Conservation (phyloP, 1,140 invertebrate genomes). For the Halictus rubicundus region DNA sequence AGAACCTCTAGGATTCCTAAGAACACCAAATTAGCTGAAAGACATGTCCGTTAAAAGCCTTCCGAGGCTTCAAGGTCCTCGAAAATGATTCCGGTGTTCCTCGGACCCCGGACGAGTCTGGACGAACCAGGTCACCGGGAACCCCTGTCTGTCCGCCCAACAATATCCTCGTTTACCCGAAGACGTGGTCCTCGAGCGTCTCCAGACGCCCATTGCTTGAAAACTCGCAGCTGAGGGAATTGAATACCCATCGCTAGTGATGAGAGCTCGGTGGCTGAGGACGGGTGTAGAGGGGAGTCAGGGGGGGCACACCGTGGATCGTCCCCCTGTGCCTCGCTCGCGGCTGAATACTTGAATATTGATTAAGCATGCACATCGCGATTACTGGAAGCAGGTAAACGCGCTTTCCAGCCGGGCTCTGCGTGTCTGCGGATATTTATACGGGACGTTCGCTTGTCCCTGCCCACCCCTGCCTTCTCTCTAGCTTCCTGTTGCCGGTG, state of each 20-base stretch:
- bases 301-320: background rate
- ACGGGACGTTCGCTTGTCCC: constrained; percentile 41
- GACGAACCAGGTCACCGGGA: too few relatives aligned
- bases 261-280: background rate
- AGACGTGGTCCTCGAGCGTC: background rate
- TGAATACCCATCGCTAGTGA: constrained; percentile 37
- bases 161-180: too few relatives aligned
- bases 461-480: background rate
- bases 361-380: constrained; percentile 72
- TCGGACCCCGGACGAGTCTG: too few relatives aligned
- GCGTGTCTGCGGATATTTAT: constrained; percentile 74
- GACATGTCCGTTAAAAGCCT: too few relatives aligned
- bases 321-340: constrained; percentile 47
- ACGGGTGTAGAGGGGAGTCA: background rate
- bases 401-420: constrained; percentile 52
- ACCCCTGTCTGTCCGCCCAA: too few relatives aligned
- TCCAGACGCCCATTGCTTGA: background rate
- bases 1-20: too few relatives aligned
- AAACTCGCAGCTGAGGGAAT: background rate
- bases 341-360: constrained; percentile 72
- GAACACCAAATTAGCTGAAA: too few relatives aligned
- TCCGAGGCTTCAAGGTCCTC: too few relatives aligned
- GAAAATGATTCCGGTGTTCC: too few relatives aligned
- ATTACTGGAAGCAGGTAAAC: constrained; percentile 64
- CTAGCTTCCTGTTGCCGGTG: background rate